phyloP scores from a whole-genome alignment of 2,888 invertebrate genomes.

The Napeogenes inachia region DNA sequence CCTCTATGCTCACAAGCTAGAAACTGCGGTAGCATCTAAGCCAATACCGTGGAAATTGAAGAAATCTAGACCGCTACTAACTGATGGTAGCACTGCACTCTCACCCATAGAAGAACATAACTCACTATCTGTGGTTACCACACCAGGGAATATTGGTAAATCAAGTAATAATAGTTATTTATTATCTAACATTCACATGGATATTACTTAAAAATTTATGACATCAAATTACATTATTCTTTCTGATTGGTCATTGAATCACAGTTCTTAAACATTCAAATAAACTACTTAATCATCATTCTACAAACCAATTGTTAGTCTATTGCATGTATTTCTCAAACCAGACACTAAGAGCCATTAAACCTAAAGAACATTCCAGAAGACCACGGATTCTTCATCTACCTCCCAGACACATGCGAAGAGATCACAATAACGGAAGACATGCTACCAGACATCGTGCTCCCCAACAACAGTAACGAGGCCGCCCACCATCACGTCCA shows the following conservation, averaged over 20 bases:
- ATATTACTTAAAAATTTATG: too few relatives aligned
- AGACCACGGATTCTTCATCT: constrained; percentile 86
- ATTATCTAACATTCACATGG: too few relatives aligned
- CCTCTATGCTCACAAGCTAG: constrained; percentile 49
- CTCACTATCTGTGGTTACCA: constrained; percentile 82
- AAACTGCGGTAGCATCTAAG: constrained; percentile 46
- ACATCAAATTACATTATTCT: neutral
- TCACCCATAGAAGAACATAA: constrained; percentile 55
- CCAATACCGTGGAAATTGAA: constrained; percentile 86
- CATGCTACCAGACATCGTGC: constrained; percentile 38
- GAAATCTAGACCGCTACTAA: constrained; percentile 73
- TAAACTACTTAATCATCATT: too few relatives aligned
- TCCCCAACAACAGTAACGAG: constrained; percentile 58
- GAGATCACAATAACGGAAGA: constrained; percentile 46
- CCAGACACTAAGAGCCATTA: too few relatives aligned
- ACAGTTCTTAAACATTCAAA: too few relatives aligned
- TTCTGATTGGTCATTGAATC: too few relatives aligned
- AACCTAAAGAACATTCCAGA: constrained; percentile 53
- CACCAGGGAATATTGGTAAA: constrained; percentile 84
- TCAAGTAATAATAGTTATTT: constrained; percentile 68
- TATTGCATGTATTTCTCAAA: too few relatives aligned
- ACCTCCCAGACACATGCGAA: constrained; percentile 75
- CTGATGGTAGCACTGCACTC: constrained; percentile 60
- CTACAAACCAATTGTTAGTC: too few relatives aligned
- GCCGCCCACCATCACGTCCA: constrained; percentile 78